Percentiles rank a stretch among this genome's conserved stretches.
phyloP scores from a whole-genome alignment of 2,113 vertebrate genomes.

The Poeciliopsis occidentalis region DNA sequence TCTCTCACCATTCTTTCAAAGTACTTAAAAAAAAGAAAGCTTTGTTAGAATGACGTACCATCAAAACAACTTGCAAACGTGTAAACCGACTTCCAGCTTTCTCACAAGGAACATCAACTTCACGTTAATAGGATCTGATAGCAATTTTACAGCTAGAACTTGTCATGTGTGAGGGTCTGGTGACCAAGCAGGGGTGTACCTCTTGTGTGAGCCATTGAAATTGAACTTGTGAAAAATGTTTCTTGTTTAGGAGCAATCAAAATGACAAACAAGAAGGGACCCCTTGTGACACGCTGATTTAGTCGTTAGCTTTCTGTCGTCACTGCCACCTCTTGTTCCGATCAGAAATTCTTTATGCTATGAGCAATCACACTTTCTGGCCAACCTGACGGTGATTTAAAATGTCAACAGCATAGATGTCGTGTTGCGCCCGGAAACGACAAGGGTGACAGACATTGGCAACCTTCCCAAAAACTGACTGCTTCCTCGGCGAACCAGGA shows the following conservation, averaged over 20 bases:
- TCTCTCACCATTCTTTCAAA: background rate
- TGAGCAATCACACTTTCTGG: background rate
- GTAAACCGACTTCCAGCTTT: background rate
- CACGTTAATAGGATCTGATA: background rate
- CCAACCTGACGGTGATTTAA: background rate
- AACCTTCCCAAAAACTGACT: background rate
- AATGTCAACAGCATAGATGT: background rate
- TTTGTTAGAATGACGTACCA: background rate
- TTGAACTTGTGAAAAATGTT: background rate
- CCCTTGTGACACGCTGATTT: background rate
- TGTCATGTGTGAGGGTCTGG: background rate
- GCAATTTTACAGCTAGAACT: background rate
- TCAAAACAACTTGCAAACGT: background rate
- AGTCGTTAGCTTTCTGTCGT: background rate
- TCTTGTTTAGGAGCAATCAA: background rate
- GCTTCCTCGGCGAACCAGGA: background rate
- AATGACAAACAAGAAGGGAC: background rate
- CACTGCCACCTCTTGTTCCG: background rate
- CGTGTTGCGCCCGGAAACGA: background rate
- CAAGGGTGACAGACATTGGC: background rate
- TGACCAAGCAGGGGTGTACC: background rate
- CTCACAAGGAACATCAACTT: background rate
- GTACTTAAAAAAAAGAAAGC: background rate
- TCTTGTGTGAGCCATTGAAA: background rate
- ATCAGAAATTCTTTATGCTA: background rate